phyloP scores from a whole-genome alignment of 2,113 vertebrate genomes.

The Ameiurus melas region DNA sequence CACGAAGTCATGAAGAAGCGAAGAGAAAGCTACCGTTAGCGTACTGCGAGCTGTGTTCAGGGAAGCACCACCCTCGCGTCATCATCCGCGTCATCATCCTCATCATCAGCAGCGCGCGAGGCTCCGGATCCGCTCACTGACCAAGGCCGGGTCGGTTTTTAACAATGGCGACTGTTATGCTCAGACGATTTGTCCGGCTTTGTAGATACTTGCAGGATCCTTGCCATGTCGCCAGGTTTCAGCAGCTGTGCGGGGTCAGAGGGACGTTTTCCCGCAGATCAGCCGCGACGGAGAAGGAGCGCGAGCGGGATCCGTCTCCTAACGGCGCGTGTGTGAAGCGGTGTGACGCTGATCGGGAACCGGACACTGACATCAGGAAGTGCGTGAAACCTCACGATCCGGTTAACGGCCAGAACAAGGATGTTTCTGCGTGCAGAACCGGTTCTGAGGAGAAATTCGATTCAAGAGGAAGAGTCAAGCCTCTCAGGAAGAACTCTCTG shows the following conservation, averaged over 20 bases:
- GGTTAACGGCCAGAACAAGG: not conserved
- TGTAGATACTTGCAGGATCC: conserved; percentile 82
- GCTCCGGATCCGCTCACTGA: not conserved
- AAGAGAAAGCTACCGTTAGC: conserved; percentile 18
- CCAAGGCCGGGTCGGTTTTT: not conserved
- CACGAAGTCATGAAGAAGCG: not conserved
- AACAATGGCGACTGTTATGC: conserved; percentile 61
- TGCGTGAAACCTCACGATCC: not conserved
- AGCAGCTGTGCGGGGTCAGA: conserved; percentile 86
- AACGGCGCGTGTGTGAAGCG: conserved; percentile 45
- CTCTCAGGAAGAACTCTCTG: conserved; percentile 88
- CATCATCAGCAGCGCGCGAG: conserved; percentile 17
- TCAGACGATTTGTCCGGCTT: conserved; percentile 62
- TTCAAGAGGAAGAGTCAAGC: conserved; percentile 60
- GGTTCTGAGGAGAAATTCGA: not conserved
- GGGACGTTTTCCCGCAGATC: conserved; percentile 63
- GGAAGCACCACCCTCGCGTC: conserved; percentile 17
- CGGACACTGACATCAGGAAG: not conserved
- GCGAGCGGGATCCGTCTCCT: conserved; percentile 13
- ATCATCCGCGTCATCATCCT: not conserved
- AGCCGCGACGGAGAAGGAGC: conserved; percentile 47
- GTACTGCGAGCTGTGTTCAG: not conserved
- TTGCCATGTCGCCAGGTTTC: conserved; percentile 86
- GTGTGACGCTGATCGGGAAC: not conserved
- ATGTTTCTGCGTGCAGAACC: not conserved